phyloP scores from a whole-genome alignment of 2,797 vertebrate genomes.

The Coendou prehensilis region DNA sequence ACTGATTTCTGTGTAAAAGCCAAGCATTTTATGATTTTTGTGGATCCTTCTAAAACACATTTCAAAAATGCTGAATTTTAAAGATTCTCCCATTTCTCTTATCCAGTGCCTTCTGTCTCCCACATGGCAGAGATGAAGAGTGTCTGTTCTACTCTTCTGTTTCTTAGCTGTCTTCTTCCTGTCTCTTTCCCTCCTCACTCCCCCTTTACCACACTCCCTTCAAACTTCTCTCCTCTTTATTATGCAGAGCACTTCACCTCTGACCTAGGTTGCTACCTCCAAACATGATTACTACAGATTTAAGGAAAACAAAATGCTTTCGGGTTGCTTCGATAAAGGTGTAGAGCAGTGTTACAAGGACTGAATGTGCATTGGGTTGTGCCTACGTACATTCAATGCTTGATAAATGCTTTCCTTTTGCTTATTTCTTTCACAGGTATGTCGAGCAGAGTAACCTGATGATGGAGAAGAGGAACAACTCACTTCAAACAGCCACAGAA shows the following conservation, averaged over 20 bases:
- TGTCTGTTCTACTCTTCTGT: not conserved
- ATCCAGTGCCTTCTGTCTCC: not conserved
- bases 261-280: not conserved
- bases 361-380: not conserved
- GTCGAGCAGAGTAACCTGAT: conserved; percentile 96
- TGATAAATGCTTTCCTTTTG: not conserved
- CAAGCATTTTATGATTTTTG: conserved; percentile 58
- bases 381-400: not conserved
- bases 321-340: not conserved
- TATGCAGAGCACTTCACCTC: not conserved
- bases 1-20: conserved; percentile 7
- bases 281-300: not conserved
- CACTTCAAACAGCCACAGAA: conserved; percentile 94
- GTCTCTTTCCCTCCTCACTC: not conserved
- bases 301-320: conserved; percentile 50
- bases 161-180: not conserved
- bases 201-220: not conserved
- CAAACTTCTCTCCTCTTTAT: not conserved
- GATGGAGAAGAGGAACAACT: conserved; percentile 96
- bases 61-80: not conserved
- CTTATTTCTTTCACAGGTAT: conserved; percentile 88
- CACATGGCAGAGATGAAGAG: not conserved
- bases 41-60: conserved; percentile 44
- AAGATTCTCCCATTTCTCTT: conserved; percentile 47
- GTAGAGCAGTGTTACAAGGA: not conserved